Conservation (phyloP, 2,888 invertebrate species). For the Ectemnius continuus region DNA sequence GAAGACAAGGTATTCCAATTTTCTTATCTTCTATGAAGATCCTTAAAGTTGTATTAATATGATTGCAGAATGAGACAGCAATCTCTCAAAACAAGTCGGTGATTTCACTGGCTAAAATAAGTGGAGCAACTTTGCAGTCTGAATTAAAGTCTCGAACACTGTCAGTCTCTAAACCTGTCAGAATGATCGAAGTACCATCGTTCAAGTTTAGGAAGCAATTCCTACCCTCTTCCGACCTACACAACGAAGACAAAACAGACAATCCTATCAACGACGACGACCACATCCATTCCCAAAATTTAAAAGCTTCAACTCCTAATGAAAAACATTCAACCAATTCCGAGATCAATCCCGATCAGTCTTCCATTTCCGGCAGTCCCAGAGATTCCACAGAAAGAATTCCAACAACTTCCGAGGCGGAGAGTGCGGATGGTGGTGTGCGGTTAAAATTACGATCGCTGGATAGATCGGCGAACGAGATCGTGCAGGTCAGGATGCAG, state of each 20-base stretch:
- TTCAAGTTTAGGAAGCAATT: slow-evolving; percentile 20
- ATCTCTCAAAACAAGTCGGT: background rate
- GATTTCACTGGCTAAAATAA: background rate
- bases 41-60: background rate
- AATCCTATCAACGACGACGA: slow-evolving; percentile 8
- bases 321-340: background rate
- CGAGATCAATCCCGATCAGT: background rate
- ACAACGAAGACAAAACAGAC: slow-evolving; percentile 6
- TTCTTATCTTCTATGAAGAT: slow-evolving; percentile 1
- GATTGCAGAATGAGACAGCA: slow-evolving; percentile 1
- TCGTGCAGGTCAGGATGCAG: slow-evolving; percentile 75
- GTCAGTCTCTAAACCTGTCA: slow-evolving; percentile 13
- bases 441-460: slow-evolving; percentile 47
- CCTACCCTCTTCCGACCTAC: slow-evolving; percentile 9
- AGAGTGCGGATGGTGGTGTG: slow-evolving; percentile 6
- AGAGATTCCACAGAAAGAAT: background rate
- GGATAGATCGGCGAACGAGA: slow-evolving; percentile 46
- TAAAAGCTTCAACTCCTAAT: background rate
- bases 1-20: slow-evolving; percentile 4
- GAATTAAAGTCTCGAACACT: background rate
- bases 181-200: slow-evolving; percentile 28
- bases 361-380: background rate
- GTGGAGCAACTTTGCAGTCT: background rate
- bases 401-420: background rate
- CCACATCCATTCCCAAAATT: slow-evolving; percentile 8